phyloP scores from a whole-genome alignment of 2,797 vertebrate species.

The Ctenochaetus hawaiiensis region DNA sequence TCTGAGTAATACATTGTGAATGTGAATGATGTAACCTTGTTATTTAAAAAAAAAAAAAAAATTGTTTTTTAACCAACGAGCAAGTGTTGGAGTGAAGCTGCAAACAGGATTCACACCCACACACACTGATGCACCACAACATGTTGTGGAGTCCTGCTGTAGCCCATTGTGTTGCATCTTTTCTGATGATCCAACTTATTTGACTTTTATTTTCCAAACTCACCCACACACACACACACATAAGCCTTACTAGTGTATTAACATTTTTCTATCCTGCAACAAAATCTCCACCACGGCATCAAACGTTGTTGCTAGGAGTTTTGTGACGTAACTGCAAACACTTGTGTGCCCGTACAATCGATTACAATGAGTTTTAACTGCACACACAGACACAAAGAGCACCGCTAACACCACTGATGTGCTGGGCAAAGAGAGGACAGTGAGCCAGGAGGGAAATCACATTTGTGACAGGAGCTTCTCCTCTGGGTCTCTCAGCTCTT shows the following conservation, averaged over 20 bases:
- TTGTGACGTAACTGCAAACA: constrained; percentile 21
- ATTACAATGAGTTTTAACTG: constrained; percentile 12
- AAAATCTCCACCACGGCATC: neutral
- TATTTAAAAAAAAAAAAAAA: neutral
- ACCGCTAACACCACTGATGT: constrained; percentile 50
- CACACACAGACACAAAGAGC: constrained; percentile 9
- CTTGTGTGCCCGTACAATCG: constrained; percentile 8
- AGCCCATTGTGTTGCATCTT: no score
- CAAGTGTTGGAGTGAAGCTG: neutral
- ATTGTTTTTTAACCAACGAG: constrained; percentile 9
- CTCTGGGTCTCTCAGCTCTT: constrained; percentile 34
- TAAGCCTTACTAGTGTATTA: neutral
- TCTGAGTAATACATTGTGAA: neutral
- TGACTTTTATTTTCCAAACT: neutral
- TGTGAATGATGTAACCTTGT: neutral
- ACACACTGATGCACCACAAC: neutral
- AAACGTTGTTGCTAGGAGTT: constrained; percentile 17
- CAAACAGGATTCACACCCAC: neutral
- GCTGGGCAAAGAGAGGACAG: constrained; percentile 44
- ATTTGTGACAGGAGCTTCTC: constrained; percentile 59
- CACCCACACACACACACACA: neutral
- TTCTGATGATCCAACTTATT: neutral
- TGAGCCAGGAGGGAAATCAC: constrained; percentile 65
- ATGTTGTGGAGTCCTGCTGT: neutral
- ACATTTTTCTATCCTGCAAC: neutral